Percentiles rank a stretch among this genome's conserved stretches.
Evolutionary conservation across 1,140 invertebrate species (phyloP).

Genomic region (Anastrepha obliqua): DNA sequence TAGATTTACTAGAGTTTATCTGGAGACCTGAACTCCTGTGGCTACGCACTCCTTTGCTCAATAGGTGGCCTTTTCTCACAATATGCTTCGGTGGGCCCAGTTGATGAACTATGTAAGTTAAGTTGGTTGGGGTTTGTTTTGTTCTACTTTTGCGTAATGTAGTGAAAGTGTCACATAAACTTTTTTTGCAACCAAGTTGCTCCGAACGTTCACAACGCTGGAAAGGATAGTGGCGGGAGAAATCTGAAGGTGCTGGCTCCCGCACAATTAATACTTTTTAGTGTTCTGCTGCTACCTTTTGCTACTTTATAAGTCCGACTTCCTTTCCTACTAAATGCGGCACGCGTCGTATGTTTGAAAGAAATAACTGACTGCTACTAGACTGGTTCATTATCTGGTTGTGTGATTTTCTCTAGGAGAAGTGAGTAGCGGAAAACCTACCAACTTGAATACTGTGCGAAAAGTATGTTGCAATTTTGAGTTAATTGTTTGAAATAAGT

Average conservation of each 20-base stretch:
- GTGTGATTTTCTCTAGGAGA: constrained; percentile 9
- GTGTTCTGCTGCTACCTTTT: not conserved
- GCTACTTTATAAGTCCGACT: not conserved
- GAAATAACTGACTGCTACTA: not conserved
- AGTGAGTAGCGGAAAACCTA: not conserved
- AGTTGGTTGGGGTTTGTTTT: not conserved
- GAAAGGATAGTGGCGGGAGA: not conserved
- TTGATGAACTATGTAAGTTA: constrained; percentile 3
- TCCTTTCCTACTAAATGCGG: not conserved
- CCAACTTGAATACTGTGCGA: constrained; percentile 7
- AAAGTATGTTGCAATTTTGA: constrained; percentile 54
- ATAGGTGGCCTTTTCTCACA: not conserved
- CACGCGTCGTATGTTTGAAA: not conserved
- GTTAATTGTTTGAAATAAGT: constrained; percentile 57
- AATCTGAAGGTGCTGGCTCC: not conserved
- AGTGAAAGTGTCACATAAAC: not conserved
- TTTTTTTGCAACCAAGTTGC: not conserved
- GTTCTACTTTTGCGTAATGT: not conserved
- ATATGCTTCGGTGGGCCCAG: not conserved
- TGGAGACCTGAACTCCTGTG: too few relatives aligned
- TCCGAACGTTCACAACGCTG: not conserved
- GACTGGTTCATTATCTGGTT: not conserved
- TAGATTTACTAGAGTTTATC: not conserved
- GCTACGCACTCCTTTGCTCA: not conserved
- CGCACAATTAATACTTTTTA: constrained; percentile 3